A percentile compares a stretch with the other conserved stretches of the same genome.
These are phyloP conservation scores for Drosophila miranda DNA, from an alignment of 1,140 invertebrate genomes.

Conservation along the genomic window DNA sequence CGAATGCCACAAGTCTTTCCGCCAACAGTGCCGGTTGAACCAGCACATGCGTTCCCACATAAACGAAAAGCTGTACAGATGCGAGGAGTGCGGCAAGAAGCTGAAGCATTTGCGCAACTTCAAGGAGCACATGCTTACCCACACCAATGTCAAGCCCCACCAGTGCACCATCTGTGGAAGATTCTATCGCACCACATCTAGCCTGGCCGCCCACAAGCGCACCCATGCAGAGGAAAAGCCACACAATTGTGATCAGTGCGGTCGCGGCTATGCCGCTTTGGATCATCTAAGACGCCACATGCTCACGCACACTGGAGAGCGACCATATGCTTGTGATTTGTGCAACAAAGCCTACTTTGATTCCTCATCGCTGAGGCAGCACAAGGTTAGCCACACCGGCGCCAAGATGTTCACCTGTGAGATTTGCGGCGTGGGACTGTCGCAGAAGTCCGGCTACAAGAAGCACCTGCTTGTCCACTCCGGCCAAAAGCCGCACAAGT, in stretches of 20 bases:
- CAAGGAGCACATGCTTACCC: constrained; percentile 77
- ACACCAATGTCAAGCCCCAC: constrained; percentile 69
- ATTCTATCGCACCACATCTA: constrained; percentile 77
- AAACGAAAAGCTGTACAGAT: constrained; percentile 58
- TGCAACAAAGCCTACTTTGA: constrained; percentile 80
- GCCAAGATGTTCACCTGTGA: constrained; percentile 78
- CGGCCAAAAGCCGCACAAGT: constrained; percentile 73
- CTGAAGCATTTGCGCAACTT: constrained; percentile 72
- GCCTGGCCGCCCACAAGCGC: constrained; percentile 69
- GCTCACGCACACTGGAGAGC: constrained; percentile 68
- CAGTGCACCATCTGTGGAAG: constrained; percentile 67
- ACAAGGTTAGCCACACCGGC: constrained; percentile 77
- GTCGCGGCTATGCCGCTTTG: constrained; percentile 55
- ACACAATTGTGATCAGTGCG: constrained; percentile 61
- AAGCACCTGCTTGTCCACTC: constrained; percentile 80
- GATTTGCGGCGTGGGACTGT: constrained; percentile 77
- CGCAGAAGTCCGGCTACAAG: constrained; percentile 80
- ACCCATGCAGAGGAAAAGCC: constrained; percentile 71
- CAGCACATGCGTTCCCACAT: constrained; percentile 73
- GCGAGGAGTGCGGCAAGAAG: constrained; percentile 66
- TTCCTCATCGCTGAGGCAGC: constrained; percentile 71
- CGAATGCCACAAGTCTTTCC: constrained; percentile 65
- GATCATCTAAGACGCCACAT: constrained; percentile 64
- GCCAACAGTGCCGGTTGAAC: constrained; percentile 63
- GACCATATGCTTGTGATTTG: constrained; percentile 68